Evolutionary conservation across 2,797 vertebrate genomes (phyloP).

Genomic region (Lophotriccus pileatus): DNA sequence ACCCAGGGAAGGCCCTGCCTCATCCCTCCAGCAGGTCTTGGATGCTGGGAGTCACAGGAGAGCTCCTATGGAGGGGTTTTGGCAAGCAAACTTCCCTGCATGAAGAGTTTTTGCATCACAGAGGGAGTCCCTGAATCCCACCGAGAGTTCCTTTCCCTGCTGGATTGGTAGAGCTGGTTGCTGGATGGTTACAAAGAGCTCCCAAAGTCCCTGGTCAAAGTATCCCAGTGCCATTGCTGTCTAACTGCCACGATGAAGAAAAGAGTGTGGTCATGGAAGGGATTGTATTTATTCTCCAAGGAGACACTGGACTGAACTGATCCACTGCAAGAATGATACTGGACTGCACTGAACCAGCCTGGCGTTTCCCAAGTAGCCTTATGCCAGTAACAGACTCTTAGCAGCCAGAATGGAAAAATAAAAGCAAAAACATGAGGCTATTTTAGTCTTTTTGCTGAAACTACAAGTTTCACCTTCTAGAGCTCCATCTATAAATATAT

Average conservation of each 20-base stretch:
- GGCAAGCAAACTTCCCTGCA: not conserved
- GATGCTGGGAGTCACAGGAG: not conserved
- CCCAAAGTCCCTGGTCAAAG: not conserved
- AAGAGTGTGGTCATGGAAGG: not conserved
- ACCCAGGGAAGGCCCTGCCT: not conserved
- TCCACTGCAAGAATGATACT: too few species aligned
- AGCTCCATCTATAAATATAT: not conserved
- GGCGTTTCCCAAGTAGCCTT: not conserved
- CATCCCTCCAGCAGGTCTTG: fast-evolving
- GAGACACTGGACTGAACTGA: not conserved
- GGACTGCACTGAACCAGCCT: not conserved
- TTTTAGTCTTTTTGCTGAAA: conserved; percentile 12
- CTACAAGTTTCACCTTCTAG: not conserved
- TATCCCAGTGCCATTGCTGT: not conserved
- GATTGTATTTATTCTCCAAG: not conserved
- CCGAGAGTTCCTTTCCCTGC: not conserved
- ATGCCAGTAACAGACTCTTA: not conserved
- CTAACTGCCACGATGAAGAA: fast-evolving
- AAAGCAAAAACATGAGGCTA: not conserved
- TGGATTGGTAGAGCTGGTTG: not conserved
- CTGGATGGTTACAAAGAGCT: not conserved
- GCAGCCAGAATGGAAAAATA: not conserved
- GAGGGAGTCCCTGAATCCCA: not conserved
- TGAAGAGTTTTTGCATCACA: not conserved
- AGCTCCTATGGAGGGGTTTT: not conserved